Evolutionary conservation across 2,888 invertebrate genomes (phyloP).

Genomic region (Cryptus armator): DNA sequence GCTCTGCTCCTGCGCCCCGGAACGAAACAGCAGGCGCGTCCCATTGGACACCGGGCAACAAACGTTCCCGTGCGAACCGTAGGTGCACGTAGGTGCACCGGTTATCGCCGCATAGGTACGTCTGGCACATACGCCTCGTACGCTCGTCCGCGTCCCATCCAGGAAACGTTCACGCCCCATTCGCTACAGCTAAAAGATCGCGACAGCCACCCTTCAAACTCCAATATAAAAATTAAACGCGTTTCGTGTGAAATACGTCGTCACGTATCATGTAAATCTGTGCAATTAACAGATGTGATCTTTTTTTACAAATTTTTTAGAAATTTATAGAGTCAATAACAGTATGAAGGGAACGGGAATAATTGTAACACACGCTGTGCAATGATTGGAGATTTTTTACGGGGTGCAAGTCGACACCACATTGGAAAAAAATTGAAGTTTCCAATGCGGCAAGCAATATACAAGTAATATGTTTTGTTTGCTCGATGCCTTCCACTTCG

Average conservation of each 20-base stretch:
- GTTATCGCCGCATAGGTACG: constrained; percentile 50
- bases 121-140: constrained; percentile 6
- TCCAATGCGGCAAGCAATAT: too few species aligned
- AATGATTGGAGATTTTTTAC: too few species aligned
- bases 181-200: background rate
- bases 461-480: background rate
- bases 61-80: constrained; percentile 58
- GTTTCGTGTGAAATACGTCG: too few species aligned
- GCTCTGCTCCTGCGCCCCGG: constrained; percentile 71
- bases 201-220: background rate
- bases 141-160: constrained; percentile 2
- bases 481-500: background rate
- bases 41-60: constrained; percentile 76
- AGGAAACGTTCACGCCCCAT: background rate
- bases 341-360: too few species aligned
- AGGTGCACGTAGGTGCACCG: constrained; percentile 33
- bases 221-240: too few species aligned
- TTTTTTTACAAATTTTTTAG: too few species aligned
- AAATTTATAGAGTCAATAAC: too few species aligned
- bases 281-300: too few species aligned
- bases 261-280: too few species aligned
- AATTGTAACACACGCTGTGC: too few species aligned
- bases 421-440: too few species aligned
- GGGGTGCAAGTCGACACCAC: too few species aligned
- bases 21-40: constrained; percentile 75